Evolutionary conservation across 1,140 invertebrate genomes (phyloP).

Genomic region (Proctacanthus coquilletti): DNA sequence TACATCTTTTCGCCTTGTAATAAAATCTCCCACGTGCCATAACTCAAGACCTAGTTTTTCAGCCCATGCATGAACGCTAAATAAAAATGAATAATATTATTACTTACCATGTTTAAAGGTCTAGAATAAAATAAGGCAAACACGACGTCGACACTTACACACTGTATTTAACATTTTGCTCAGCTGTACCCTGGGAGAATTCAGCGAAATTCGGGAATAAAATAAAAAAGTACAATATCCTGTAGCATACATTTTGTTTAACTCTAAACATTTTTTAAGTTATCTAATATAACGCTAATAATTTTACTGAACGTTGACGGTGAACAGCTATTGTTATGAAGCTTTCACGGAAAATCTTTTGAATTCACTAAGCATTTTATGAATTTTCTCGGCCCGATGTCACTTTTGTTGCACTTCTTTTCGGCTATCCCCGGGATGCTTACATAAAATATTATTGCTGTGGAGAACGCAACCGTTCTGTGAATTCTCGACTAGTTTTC

Average conservation of each 20-base stretch:
- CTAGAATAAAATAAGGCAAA: neutral
- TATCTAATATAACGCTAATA: neutral
- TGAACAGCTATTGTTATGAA: neutral
- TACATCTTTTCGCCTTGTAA: constrained; percentile 53
- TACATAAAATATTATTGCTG: too few species aligned
- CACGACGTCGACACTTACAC: neutral
- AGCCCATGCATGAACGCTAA: constrained; percentile 52
- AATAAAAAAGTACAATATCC: neutral
- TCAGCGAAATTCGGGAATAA: neutral
- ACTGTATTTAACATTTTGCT: neutral
- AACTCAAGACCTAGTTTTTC: constrained; percentile 53
- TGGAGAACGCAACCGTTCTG: too few species aligned
- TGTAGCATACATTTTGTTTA: neutral
- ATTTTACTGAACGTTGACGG: neutral
- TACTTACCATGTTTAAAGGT: neutral
- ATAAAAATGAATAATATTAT: neutral
- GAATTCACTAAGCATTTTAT: too few species aligned
- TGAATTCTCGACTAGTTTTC: too few species aligned
- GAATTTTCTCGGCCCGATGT: too few species aligned
- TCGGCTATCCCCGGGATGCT: too few species aligned
- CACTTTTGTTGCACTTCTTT: too few species aligned
- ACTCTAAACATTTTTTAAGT: neutral
- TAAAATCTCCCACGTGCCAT: constrained; percentile 52
- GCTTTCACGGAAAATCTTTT: neutral
- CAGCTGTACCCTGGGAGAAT: neutral